Evolutionary conservation across 1,140 invertebrate genomes (phyloP).

Genomic region (Psix sp.): DNA sequence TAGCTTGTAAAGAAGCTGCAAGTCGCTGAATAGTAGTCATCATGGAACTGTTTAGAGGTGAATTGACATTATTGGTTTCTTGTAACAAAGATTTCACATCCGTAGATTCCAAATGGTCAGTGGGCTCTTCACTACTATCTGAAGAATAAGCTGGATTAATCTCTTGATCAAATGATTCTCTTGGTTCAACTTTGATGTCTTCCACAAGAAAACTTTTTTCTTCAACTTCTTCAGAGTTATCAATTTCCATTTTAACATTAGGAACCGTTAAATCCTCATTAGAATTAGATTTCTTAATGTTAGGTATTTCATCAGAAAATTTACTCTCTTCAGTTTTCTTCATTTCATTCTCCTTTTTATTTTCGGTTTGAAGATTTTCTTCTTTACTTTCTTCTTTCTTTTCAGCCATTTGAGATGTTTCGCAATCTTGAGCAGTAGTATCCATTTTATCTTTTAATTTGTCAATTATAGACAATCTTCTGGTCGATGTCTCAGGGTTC

Average conservation of each 20-base stretch:
- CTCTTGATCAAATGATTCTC: conserved; percentile 51
- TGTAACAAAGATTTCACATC: conserved; percentile 71
- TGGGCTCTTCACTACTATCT: conserved; percentile 69
- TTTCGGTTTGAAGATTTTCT: background rate
- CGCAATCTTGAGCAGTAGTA: conserved; percentile 49
- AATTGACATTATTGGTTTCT: conserved; percentile 63
- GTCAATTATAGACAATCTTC: conserved; percentile 69
- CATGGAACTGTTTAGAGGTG: conserved; percentile 66
- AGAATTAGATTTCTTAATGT: conserved; percentile 12
- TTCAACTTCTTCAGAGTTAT: conserved; percentile 12
- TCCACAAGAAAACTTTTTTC: conserved; percentile 48
- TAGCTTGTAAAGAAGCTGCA: conserved; percentile 69
- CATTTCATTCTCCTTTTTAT: background rate
- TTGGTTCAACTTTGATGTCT: conserved; percentile 44
- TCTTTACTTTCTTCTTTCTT: conserved; percentile 1
- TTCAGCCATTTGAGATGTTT: background rate
- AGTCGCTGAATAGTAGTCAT: conserved; percentile 72
- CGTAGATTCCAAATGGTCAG: conserved; percentile 62
- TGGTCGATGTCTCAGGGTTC: conserved; percentile 53
- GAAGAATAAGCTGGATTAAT: conserved; percentile 59
- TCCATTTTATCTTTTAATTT: conserved; percentile 73
- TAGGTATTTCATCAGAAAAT: background rate
- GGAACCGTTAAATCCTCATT: conserved; percentile 4
- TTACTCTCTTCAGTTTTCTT: background rate
- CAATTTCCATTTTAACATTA: conserved; percentile 16